Conservation (phyloP, 2,797 vertebrate genomes). For the Loriculus beryllinus region DNA sequence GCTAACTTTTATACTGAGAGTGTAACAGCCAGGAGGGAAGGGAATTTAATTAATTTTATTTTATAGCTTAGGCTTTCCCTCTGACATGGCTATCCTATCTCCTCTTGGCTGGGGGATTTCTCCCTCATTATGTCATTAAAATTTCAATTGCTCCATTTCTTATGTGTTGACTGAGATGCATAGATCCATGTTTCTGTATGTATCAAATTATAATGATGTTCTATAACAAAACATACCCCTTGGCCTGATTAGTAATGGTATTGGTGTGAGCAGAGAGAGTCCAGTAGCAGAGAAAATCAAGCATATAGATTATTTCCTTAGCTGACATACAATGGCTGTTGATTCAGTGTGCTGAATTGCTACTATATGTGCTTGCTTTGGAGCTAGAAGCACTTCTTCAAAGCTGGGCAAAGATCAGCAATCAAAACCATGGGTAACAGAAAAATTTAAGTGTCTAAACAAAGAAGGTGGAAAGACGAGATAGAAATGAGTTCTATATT, state of each 20-base stretch:
- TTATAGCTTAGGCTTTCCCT: constrained; percentile 20
- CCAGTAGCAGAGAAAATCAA: neutral
- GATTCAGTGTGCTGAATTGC: neutral
- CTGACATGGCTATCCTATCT: constrained; percentile 25
- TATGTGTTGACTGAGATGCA: constrained; percentile 21
- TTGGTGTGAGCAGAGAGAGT: neutral
- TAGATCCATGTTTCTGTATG: neutral
- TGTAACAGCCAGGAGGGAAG: neutral
- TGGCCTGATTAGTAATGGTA: constrained; percentile 20
- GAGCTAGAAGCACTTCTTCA: neutral
- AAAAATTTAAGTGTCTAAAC: neutral
- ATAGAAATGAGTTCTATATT: neutral
- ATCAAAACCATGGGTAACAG: neutral
- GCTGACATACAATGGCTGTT: neutral
- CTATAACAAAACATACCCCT: neutral
- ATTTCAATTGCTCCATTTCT: constrained; percentile 21
- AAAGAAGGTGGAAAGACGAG: neutral
- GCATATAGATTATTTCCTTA: neutral
- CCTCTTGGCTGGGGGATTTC: constrained; percentile 28
- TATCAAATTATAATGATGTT: constrained; percentile 20
- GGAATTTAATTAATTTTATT: constrained; percentile 24
- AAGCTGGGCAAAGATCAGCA: neutral
- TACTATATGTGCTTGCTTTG: neutral
- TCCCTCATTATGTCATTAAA: constrained; percentile 51
- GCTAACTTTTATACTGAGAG: neutral